Conservation (phyloP, 2,888 invertebrate species). For the Limulus polyphemus region DNA sequence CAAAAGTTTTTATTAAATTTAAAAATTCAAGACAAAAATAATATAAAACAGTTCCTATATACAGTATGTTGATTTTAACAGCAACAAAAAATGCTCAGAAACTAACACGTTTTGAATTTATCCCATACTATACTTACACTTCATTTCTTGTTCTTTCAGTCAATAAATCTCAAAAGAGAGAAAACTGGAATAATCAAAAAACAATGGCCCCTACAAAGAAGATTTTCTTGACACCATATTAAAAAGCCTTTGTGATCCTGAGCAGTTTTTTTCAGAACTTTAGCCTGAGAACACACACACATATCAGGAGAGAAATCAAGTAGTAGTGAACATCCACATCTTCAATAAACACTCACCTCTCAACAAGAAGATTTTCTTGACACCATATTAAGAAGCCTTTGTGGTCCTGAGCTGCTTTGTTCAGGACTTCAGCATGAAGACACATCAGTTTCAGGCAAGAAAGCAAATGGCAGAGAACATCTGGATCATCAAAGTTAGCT, state of each 20-base stretch:
- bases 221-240: conserved; percentile 90
- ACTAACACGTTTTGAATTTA: too few relatives aligned
- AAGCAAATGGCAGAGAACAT: conserved; percentile 82
- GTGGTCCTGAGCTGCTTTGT: conserved; percentile 72
- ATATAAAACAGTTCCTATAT: too few relatives aligned
- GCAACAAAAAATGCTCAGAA: too few relatives aligned
- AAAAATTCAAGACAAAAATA: too few relatives aligned
- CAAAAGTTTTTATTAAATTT: too few relatives aligned
- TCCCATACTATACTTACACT: too few relatives aligned
- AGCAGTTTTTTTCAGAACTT: conserved; percentile 64
- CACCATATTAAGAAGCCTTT: conserved; percentile 89
- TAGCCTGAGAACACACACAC: conserved; percentile 72
- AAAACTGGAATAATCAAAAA: too few relatives aligned
- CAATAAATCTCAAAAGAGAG: too few relatives aligned
- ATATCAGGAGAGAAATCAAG: conserved; percentile 57
- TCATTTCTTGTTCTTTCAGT: too few relatives aligned
- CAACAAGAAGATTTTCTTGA: conserved; percentile 85
- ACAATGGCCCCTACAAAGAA: conserved; percentile 41
- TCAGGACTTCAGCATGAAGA: conserved; percentile 84
- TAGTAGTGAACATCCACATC: too few relatives aligned
- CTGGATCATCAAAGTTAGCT: conserved; percentile 53
- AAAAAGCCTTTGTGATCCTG: conserved; percentile 83
- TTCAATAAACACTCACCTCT: conserved; percentile 51
- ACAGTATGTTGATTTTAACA: too few relatives aligned
- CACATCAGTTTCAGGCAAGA: conserved; percentile 81